Percentiles rank a stretch among this genome's conserved stretches.
These are phyloP conservation scores for Agrenia bidenticulata DNA, from an alignment of 2,888 invertebrate genomes.

Conservation along the genomic window DNA sequence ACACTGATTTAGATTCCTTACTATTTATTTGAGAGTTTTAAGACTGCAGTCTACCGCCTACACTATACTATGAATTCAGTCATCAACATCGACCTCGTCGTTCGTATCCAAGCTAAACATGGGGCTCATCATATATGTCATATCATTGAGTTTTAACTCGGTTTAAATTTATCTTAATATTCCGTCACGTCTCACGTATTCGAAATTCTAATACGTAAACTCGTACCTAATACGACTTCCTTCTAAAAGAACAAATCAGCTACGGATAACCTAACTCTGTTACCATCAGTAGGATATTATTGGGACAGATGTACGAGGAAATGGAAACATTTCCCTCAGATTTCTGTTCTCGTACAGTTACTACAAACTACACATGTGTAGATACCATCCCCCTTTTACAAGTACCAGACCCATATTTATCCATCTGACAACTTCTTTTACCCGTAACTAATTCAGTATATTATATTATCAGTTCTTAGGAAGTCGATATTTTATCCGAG, in stretches of 20 bases:
- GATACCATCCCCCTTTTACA: no score
- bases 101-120: neutral
- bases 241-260: neutral
- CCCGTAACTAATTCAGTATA: neutral
- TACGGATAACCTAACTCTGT: no score
- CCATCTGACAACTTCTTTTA: neutral
- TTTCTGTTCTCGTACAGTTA: no score
- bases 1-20: conserved; percentile 41
- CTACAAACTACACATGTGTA: no score
- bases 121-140: neutral
- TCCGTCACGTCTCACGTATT: conserved; percentile 6
- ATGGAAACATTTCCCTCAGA: no score
- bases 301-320: no score
- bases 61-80: conserved; percentile 1
- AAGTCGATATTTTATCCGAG: conserved; percentile 10
- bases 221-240: neutral
- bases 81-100: neutral
- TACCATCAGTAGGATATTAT: no score
- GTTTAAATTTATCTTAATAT: conserved; percentile 8
- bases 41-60: neutral
- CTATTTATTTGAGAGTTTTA: conserved; percentile 35
- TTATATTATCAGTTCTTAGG: neutral
- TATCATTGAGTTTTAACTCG: neutral
- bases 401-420: no score
- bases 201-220: neutral